Evolutionary conservation across 2,797 vertebrate species (phyloP), one percentile per base, ranked within the genome.

Genomic region (Menidia menidia): DNA sequence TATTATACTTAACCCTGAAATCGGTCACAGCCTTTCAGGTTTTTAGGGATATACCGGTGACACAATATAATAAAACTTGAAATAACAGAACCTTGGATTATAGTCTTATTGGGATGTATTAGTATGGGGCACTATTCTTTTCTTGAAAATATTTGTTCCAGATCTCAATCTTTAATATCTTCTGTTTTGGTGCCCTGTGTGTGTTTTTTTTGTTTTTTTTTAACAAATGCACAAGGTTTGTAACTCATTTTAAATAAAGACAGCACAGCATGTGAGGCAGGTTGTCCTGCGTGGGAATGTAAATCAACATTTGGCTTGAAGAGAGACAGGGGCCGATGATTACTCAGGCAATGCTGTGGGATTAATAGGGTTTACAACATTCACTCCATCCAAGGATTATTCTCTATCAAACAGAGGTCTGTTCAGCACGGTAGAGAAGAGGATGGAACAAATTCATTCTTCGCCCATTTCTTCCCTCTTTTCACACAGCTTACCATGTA

Each of bases 391-490:
- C 45, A 31, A 61, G 64, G 73, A 71, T 85, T 77, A 69, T 81
- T 81, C 80, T 72, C 72, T 85, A 81, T 85, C 76, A 90, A 85
- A 90, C 77, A 75, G 77, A 48, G 75, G 44, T 77, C 75, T 75
- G 78, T 88, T 81, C 51, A 77, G 71, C 62, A 64, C 61, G 42
- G 77, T 61, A 13, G 68, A 83, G 75, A 80, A 75, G 64, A 82
- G 70, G 69, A 83, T 75, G 85, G 79, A 88, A 81, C 71, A 69
- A 81, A 90, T 81, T 69, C 62, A 72, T 73, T 73, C 73, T 77
- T 80, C 69, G 85, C 75, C 75, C 69, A 72, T 77, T 84, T 84
- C 74, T 72, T 81, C 63, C 59, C 70, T 61, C 68, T 86, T 86
- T 88, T 83, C 81, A 82, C 85, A 72, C 75, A 77, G 78, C 77